Evolutionary conservation across 1,140 invertebrate species (phyloP).

Genomic region (Calephelis nemesis): DNA sequence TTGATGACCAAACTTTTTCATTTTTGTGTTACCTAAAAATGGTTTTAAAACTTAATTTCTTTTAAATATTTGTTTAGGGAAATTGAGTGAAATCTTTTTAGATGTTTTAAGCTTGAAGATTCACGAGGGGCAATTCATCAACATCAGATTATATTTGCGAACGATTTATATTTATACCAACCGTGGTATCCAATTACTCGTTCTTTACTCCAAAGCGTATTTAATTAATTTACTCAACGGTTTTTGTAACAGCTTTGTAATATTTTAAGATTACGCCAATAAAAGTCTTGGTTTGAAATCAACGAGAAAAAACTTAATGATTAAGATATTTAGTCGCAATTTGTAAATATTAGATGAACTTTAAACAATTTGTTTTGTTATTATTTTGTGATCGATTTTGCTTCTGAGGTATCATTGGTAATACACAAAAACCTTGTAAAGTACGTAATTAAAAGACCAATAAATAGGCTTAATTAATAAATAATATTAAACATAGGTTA

Average conservation of each 20-base stretch:
- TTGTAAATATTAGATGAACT: too few relatives aligned
- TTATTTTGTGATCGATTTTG: too few relatives aligned
- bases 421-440: too few relatives aligned
- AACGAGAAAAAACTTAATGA: not conserved
- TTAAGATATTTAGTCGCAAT: too few relatives aligned
- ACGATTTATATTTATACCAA: constrained; percentile 18
- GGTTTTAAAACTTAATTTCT: not conserved
- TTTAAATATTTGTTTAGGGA: constrained; percentile 1
- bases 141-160: constrained; percentile 23
- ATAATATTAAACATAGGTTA: too few relatives aligned
- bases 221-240: constrained; percentile 17
- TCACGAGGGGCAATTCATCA: constrained; percentile 23
- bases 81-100: constrained; percentile 9
- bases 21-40: not conserved
- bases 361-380: too few relatives aligned
- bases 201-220: constrained; percentile 11
- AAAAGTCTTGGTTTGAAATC: not conserved
- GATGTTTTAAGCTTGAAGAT: constrained; percentile 20
- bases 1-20: not conserved
- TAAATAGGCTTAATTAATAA: too few relatives aligned
- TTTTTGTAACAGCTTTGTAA: constrained; percentile 4
- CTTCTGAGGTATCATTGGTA: too few relatives aligned
- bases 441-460: too few relatives aligned
- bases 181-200: constrained; percentile 16
- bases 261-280: not conserved